Evolutionary conservation across 2,797 vertebrate species (phyloP).

Genomic region (Selene dorsalis): DNA sequence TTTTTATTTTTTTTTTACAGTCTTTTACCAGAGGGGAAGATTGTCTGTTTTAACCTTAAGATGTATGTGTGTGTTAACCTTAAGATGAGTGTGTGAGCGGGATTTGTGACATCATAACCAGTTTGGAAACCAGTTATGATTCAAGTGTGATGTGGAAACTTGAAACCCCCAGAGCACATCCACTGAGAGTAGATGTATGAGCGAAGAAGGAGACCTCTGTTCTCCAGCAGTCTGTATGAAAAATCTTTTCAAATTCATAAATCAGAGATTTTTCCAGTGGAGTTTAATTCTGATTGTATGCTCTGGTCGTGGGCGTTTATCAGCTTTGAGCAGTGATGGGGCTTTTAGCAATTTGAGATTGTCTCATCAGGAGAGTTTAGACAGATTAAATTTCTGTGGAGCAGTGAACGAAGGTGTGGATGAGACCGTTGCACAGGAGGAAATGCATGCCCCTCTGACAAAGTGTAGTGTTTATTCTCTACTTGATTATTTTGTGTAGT

Average conservation of each 20-base stretch:
- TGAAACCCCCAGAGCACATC: neutral
- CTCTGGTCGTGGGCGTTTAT: no score
- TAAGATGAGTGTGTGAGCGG: neutral
- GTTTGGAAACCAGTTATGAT: neutral
- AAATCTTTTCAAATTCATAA: neutral
- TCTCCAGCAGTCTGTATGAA: neutral
- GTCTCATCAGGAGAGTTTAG: neutral
- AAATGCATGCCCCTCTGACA: neutral
- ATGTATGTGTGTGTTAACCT: neutral
- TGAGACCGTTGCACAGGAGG: neutral
- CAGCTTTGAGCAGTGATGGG: no score
- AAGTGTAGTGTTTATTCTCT: neutral
- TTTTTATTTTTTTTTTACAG: neutral
- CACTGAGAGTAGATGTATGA: neutral
- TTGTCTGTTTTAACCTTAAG: neutral
- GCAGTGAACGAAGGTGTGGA: neutral
- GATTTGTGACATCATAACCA: neutral
- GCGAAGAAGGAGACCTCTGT: neutral
- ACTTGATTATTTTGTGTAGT: neutral
- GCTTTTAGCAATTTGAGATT: neutral
- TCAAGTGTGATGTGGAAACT: slow-evolving; percentile 17
- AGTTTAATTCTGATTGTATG: no score
- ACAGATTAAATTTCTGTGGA: neutral
- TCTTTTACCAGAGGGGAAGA: neutral
- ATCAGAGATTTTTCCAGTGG: neutral